Base-by-base conservation (phyloP, 2,113 vertebrate genomes). In the Petroica traversi region DNA sequence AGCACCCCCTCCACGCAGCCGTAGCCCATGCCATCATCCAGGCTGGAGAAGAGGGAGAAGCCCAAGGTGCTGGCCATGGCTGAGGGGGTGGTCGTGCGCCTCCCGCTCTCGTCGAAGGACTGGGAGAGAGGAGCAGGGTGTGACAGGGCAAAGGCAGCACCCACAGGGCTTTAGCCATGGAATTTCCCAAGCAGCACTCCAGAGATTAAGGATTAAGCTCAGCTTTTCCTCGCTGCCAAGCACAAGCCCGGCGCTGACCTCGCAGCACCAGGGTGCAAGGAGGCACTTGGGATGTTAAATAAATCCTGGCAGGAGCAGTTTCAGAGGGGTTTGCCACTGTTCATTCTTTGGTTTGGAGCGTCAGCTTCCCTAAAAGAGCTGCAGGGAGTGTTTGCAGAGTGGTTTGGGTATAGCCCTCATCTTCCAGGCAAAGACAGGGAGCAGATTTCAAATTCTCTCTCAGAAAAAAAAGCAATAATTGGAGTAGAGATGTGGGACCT, bases 101-200 rank as follows among this genome's bases (percentile, higher is more conserved):
- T 98, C 5, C 99, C 99, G 7, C 98, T 99, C 71, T 99, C 99
- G 20, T 99, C 99, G 28, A 99, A 99, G 14, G 99, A 98, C 99
- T 99, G 93, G 3, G 8, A 29, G 58, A 79, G 51, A 88, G 26
- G 86, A 74, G 16, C 49, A 41, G 76, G 69, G 5, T 59, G 72
- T 0, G 48, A 34, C 4, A 19, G 85, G 79, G 62, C 61, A 29
- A 1, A 17, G 72, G 74, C 81, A 68, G 45, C 10, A 20, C 71
- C 14, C 3, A 80, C 12, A 13, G 19, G 48, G 41, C 19, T 9
- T 74, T 41, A 34, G 0, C 55, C 15, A 16, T 33, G 36, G 22
- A 19, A 84, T 82, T 76, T 34, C 0, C 5, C 61, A 23, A 19
- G 41, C 40, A 7, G 58, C 5, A 0, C 66, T 26, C 80, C 40